These are phyloP conservation scores for Gymnodraco acuticeps DNA, from an alignment of 2,797 vertebrate species.

Conservation along the genomic window DNA sequence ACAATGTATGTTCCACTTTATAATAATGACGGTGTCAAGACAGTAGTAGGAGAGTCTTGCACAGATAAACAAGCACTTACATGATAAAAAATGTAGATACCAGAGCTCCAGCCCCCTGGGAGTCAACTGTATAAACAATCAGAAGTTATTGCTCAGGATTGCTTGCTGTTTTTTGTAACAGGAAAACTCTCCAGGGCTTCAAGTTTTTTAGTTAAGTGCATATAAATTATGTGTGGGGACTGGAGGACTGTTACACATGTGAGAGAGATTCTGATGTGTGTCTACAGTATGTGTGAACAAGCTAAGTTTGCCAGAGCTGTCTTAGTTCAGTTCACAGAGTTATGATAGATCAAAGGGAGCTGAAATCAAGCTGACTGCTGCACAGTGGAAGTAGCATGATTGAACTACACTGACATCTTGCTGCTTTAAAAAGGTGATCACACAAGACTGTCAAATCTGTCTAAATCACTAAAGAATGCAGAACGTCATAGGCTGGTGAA, in stretches of 20 bases:
- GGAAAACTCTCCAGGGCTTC: slow-evolving; percentile 61
- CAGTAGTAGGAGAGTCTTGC: slow-evolving; percentile 37
- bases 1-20: slow-evolving; percentile 11
- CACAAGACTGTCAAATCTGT: neutral
- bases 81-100: slow-evolving; percentile 46
- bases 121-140: slow-evolving; percentile 62
- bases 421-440: neutral
- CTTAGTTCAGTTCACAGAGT: slow-evolving; percentile 25
- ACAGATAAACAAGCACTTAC: slow-evolving; percentile 33
- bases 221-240: slow-evolving; percentile 41
- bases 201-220: slow-evolving; percentile 32
- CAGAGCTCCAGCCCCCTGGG: slow-evolving; percentile 50
- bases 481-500: slow-evolving; percentile 43
- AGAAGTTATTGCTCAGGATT: slow-evolving; percentile 48
- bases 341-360: slow-evolving; percentile 40
- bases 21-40: slow-evolving; percentile 16
- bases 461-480: slow-evolving; percentile 1
- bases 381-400: slow-evolving; percentile 4
- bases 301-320: slow-evolving; percentile 43
- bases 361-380: slow-evolving; percentile 29
- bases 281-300: slow-evolving; percentile 45
- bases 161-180: slow-evolving; percentile 52
- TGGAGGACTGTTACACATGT: slow-evolving; percentile 34
- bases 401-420: neutral
- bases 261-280: slow-evolving; percentile 13